phyloP scores from a whole-genome alignment of 2,113 vertebrate genomes.

The Menidia beryllina region DNA sequence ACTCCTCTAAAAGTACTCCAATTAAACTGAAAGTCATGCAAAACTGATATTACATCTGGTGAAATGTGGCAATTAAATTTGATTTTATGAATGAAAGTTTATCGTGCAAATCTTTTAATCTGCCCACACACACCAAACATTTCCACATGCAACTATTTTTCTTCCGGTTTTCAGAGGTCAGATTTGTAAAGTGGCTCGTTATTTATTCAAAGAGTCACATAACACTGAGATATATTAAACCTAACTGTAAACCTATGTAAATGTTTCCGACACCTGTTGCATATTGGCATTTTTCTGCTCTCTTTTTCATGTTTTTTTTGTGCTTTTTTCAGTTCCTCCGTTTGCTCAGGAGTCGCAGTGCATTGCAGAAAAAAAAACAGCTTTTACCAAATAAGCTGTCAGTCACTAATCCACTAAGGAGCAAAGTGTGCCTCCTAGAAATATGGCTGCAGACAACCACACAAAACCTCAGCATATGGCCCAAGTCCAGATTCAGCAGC shows the following conservation, averaged over 20 bases:
- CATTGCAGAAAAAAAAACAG: slow-evolving; percentile 46
- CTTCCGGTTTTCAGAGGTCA: no score
- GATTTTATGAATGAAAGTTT: no score
- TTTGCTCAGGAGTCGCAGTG: slow-evolving; percentile 21
- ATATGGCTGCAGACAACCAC: slow-evolving; percentile 29
- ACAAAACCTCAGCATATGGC: slow-evolving; percentile 48
- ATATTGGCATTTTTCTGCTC: slow-evolving; percentile 2
- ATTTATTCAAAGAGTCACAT: not conserved
- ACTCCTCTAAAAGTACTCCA: no score
- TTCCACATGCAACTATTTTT: no score
- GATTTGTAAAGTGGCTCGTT: no score
- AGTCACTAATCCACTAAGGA: slow-evolving; percentile 25
- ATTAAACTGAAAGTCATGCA: no score
- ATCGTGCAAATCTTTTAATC: no score
- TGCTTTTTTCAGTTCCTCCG: slow-evolving; percentile 32
- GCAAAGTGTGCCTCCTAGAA: slow-evolving; percentile 24
- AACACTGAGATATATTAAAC: not conserved
- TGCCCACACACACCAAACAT: no score
- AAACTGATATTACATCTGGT: no score
- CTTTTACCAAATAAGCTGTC: slow-evolving; percentile 41
- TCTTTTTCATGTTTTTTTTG: slow-evolving; percentile 7
- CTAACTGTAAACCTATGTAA: no score
- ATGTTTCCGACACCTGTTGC: slow-evolving; percentile 3
- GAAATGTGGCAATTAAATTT: no score
- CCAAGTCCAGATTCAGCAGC: slow-evolving; percentile 43